Evolutionary conservation across 2,797 vertebrate species (phyloP), one percentile per base, ranked within the genome.

Genomic region (Mycteria americana): DNA sequence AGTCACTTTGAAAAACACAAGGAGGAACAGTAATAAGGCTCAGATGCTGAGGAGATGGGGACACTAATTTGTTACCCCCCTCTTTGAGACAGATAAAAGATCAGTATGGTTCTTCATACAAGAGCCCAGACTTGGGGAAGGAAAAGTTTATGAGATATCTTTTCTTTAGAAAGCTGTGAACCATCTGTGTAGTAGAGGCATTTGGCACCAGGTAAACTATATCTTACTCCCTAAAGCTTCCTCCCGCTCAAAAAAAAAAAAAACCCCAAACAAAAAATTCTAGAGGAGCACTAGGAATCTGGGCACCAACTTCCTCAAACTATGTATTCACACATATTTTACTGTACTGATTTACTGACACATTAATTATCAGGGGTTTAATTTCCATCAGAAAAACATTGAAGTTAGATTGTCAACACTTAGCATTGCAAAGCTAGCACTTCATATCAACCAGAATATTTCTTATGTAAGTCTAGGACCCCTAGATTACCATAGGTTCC

Each of bases 271-370:
- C 4, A 7, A 53, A 45, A 8, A 6, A n/a, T 3, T 4, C 25
- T 25, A 21, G 0, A 3, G 10, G 4, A 6, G 0, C 13, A 67
- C 53, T 53, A 53, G 7, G 13, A 63, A 43, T 53, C 51, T 23
- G 27, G 24, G 6, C 33, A 50, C 5, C 33, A 70, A 4, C 4
- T 57, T 60, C 8, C 11, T 60, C 50, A 33, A 18, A 59, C 6
- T 67, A 7, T 33, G 30, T 35, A 59, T 62, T 65, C 14, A 81
- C 11, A 51, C 59, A 46, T 53, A 60, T 53, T 85, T 75, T 69
- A 45, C 13, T 69, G 35, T 48, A 51, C 6, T 59, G 51, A 59
- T 39, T 92, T 89, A 72, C 14, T 72, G 43, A 50, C 50, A 56
- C 3, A 78, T 37, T 43, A 78, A 56, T 63, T 85, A 53, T 53